phyloP scores from a whole-genome alignment of 2,113 vertebrate species.

The Crypturellus undulatus region DNA sequence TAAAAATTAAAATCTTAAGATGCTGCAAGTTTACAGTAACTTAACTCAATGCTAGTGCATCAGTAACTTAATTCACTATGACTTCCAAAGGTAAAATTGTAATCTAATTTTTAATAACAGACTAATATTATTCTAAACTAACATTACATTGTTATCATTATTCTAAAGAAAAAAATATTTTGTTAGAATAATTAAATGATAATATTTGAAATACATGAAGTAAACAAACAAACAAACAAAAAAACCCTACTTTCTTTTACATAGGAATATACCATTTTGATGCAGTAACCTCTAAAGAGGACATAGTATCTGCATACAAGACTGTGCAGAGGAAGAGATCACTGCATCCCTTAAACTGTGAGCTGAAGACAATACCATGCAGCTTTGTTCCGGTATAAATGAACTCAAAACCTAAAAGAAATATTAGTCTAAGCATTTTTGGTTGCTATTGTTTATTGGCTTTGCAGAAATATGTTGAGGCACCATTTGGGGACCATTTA shows the following conservation, averaged over 20 bases:
- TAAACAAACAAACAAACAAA: neutral
- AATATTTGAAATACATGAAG: neutral
- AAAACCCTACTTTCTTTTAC: neutral
- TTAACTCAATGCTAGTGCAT: neutral
- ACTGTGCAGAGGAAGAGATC: conserved; percentile 1
- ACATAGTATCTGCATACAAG: neutral
- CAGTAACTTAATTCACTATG: neutral
- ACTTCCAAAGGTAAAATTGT: neutral
- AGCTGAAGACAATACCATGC: neutral
- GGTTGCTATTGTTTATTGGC: conserved; percentile 56
- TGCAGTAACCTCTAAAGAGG: conserved; percentile 2
- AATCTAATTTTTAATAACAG: neutral
- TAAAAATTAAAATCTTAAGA: neutral
- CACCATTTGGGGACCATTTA: conserved; percentile 41
- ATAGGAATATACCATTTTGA: conserved; percentile 27
- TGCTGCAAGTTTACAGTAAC: neutral
- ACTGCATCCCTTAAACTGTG: neutral
- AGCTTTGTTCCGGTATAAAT: conserved; percentile 34
- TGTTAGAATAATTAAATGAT: neutral
- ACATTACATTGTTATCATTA: neutral
- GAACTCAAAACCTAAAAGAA: conserved; percentile 65
- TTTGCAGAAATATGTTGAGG: conserved; percentile 55
- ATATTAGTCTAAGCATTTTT: conserved; percentile 38
- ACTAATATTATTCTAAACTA: neutral
- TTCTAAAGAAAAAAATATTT: neutral